These are phyloP conservation scores for Pseudomyrmex sp. DNA, from an alignment of 1,140 invertebrate species.

Conservation along the genomic window DNA sequence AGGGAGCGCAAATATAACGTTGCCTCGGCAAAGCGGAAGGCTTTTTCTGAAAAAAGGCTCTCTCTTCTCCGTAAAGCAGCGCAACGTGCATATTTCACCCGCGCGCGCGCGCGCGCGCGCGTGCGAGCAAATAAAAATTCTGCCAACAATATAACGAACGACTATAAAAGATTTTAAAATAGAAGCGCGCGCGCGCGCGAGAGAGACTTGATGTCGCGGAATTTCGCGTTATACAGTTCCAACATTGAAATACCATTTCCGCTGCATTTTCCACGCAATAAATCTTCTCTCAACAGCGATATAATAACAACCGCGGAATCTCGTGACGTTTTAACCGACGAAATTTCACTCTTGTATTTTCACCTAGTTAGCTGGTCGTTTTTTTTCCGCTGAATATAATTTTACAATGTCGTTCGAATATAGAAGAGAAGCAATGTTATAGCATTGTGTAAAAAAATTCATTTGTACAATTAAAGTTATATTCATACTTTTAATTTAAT, in stretches of 20 bases:
- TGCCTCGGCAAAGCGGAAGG: neutral
- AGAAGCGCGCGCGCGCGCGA: neutral
- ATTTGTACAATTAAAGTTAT: too few species aligned
- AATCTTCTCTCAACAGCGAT: conserved; percentile 13
- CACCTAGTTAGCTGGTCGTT: neutral
- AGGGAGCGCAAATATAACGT: neutral
- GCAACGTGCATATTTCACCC: neutral
- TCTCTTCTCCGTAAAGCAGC: neutral
- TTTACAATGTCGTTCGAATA: neutral
- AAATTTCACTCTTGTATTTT: neutral
- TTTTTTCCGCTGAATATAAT: neutral
- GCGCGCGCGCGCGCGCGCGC: too few species aligned
- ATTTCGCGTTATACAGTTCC: neutral
- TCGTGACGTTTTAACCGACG: neutral
- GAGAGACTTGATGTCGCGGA: neutral
- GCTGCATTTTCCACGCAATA: conserved; percentile 30
- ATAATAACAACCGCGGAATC: conserved; percentile 3
- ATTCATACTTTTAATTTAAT: too few species aligned
- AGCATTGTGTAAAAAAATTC: too few species aligned
- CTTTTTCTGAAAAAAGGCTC: neutral
- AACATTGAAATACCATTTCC: conserved; percentile 42
- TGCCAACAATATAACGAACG: conserved; percentile 4
- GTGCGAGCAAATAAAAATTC: conserved; percentile 40
- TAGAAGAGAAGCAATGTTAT: too few species aligned
- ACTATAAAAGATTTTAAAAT: conserved; percentile 33